These are phyloP conservation scores for Phaenicophaeus curvirostris DNA, from an alignment of 2,797 vertebrate genomes.

Conservation along the genomic window DNA sequence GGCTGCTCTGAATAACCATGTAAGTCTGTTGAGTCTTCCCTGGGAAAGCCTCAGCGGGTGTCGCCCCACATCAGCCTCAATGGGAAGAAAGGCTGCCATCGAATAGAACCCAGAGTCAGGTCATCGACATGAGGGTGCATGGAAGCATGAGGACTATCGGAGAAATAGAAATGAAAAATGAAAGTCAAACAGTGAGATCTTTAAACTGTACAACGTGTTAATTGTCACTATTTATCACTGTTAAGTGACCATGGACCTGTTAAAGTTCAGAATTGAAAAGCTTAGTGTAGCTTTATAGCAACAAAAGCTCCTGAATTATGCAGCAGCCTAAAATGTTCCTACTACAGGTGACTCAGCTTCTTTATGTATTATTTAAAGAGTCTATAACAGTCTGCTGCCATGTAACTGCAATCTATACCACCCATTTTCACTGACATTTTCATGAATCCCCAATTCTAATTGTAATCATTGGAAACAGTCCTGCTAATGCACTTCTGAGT, in stretches of 20 bases:
- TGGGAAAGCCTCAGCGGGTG: not conserved
- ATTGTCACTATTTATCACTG: not conserved
- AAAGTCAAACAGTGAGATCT: not conserved
- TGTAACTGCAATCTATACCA: not conserved
- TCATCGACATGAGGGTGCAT: not conserved
- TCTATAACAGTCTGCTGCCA: not conserved
- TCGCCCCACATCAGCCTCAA: not conserved
- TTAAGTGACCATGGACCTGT: not conserved
- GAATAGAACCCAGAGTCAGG: not conserved
- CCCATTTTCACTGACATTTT: not conserved
- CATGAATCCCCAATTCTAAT: not conserved
- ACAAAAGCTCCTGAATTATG: conserved; percentile 40
- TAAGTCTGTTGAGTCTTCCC: not conserved
- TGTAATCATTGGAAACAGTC: not conserved
- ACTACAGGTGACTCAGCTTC: conserved; percentile 37
- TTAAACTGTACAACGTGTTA: not conserved
- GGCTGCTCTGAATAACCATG: not conserved
- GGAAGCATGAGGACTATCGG: not conserved
- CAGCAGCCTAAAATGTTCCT: not conserved
- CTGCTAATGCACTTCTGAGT: not conserved
- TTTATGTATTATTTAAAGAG: conserved; percentile 13
- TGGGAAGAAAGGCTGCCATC: not conserved
- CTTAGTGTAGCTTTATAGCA: not conserved
- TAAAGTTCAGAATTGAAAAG: not conserved
- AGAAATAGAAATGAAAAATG: not conserved